phyloP scores from a whole-genome alignment of 2,888 invertebrate genomes.

The Morinoia aosen region DNA sequence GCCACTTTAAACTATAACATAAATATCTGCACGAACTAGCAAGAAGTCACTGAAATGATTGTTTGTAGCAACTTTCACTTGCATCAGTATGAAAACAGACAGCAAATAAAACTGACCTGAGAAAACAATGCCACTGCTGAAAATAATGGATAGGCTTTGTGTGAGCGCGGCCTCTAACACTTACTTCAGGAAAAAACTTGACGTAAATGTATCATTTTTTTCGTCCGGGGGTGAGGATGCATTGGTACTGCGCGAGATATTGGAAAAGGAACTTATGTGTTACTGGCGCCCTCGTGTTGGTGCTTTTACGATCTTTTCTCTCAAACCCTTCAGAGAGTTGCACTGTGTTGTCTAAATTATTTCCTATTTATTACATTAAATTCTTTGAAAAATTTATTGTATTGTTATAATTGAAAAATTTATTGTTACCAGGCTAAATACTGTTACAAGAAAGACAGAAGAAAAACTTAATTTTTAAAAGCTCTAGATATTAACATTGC shows the following conservation, averaged over 20 bases:
- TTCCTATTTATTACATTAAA: background rate
- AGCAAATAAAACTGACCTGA: background rate
- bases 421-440: no score
- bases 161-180: background rate
- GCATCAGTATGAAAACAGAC: background rate
- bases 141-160: background rate
- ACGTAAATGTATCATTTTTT: background rate
- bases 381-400: no score
- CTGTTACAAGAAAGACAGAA: no score
- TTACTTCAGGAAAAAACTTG: background rate
- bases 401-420: background rate
- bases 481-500: no score
- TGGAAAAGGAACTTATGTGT: background rate
- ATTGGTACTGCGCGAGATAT: background rate
- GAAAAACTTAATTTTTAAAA: no score
- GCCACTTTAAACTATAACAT: background rate
- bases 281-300: background rate
- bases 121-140: background rate
- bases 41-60: background rate
- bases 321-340: no score
- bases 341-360: background rate
- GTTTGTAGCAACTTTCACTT: background rate
- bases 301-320: background rate
- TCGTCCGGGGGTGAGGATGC: background rate
- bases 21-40: no score